phyloP scores from a whole-genome alignment of 2,888 invertebrate genomes.

The Stenurella melanura region DNA sequence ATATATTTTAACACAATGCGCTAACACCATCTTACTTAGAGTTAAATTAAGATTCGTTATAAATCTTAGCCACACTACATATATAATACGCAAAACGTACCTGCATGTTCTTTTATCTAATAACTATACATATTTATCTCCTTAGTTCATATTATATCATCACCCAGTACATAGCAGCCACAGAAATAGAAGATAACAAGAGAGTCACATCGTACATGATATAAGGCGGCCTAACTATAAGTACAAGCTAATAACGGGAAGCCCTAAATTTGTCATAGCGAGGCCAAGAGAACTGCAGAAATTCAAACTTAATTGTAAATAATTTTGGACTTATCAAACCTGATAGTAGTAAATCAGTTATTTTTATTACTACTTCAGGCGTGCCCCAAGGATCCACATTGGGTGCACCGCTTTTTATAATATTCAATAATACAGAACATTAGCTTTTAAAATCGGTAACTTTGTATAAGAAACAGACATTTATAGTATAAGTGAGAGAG shows the following conservation, averaged over 20 bases:
- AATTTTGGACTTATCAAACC: not conserved
- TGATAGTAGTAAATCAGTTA: no score
- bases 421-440: no score
- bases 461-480: no score
- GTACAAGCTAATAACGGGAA: not conserved
- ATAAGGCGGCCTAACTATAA: not conserved
- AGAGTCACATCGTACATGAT: not conserved
- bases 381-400: no score
- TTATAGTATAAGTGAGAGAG: no score
- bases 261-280: not conserved
- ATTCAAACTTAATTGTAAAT: not conserved
- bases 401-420: no score
- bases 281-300: not conserved
- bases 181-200: not conserved
- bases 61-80: conserved; percentile 8
- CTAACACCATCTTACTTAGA: not conserved
- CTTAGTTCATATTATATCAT: not conserved
- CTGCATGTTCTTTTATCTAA: not conserved
- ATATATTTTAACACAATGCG: conserved; percentile 27
- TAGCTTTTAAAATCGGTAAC: no score
- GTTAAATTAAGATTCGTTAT: conserved; percentile 14
- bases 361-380: no score
- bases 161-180: not conserved
- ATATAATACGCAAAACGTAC: not conserved
- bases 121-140: not conserved